Conservation (phyloP, 2,888 invertebrate genomes). For the Melanophora roralis region DNA sequence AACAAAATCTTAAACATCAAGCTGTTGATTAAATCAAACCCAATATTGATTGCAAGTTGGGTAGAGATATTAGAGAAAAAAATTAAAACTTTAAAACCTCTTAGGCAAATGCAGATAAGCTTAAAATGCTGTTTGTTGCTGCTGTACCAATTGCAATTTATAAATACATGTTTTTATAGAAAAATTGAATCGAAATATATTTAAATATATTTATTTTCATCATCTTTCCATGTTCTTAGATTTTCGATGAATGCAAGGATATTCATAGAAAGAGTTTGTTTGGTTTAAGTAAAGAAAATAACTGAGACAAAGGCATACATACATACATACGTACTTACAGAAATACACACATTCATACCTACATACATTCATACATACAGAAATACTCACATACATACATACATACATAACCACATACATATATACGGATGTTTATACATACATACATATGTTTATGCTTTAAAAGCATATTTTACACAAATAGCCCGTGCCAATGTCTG, state of each 20-base stretch:
- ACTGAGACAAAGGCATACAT: too few species aligned
- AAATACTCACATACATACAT: too few species aligned
- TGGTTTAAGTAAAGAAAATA: too few species aligned
- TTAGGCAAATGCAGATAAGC: slow-evolving; percentile 2
- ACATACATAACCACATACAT: too few species aligned
- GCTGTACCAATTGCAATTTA: slow-evolving; percentile 45
- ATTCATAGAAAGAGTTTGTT: too few species aligned
- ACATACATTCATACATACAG: too few species aligned
- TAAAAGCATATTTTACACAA: not conserved
- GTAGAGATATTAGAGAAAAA: not conserved
- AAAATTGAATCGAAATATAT: slow-evolving; percentile 75
- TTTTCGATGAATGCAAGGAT: too few species aligned
- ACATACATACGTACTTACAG: too few species aligned
- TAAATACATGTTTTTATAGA: slow-evolving; percentile 70
- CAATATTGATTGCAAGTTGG: not conserved
- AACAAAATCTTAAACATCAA: slow-evolving; percentile 22
- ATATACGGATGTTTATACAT: too few species aligned
- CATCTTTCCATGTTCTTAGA: slow-evolving; percentile 8
- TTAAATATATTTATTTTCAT: slow-evolving; percentile 69
- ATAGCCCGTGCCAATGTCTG: not conserved
- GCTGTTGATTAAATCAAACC: not conserved
- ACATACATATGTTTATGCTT: too few species aligned
- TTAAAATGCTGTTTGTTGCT: slow-evolving; percentile 10
- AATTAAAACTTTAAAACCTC: slow-evolving; percentile 18
- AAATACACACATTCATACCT: too few species aligned